These are phyloP conservation scores for Scaeva pyrastri DNA, from an alignment of 2,888 invertebrate species.

Conservation along the genomic window DNA sequence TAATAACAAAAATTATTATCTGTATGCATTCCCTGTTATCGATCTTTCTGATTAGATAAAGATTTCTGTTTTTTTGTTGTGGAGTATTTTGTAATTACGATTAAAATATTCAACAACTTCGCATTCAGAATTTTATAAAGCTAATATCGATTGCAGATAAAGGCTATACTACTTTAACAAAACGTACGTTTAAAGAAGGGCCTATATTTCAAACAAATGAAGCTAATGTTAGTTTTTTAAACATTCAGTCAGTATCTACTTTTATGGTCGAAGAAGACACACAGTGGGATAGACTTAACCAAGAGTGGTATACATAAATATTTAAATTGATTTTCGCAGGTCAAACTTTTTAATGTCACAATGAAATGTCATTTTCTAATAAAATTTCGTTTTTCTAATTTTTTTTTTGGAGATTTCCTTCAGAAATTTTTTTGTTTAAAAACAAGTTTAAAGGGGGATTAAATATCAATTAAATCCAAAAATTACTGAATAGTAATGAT, in stretches of 20 bases:
- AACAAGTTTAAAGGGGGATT: too few species aligned
- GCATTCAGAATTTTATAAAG: neutral
- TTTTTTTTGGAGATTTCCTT: too few species aligned
- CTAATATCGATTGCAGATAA: slow-evolving; percentile 30
- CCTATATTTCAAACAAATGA: neutral
- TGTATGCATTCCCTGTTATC: slow-evolving; percentile 61
- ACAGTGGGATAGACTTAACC: too few species aligned
- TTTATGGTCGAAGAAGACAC: too few species aligned
- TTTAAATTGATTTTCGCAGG: too few species aligned
- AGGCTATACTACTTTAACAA: neutral
- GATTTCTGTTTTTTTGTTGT: neutral
- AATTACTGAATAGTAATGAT: too few species aligned
- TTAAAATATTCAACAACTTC: slow-evolving; percentile 39
- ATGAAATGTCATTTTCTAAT: too few species aligned
- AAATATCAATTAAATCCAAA: too few species aligned
- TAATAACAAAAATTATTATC: slow-evolving; percentile 44
- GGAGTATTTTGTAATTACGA: slow-evolving; percentile 35
- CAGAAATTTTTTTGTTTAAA: too few species aligned
- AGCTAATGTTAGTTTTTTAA: neutral
- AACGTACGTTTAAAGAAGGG: slow-evolving; percentile 1
- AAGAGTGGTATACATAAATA: too few species aligned
- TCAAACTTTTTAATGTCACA: too few species aligned
- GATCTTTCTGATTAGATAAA: slow-evolving; percentile 69
- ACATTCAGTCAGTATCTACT: neutral
- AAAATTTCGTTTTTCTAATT: too few species aligned